These are phyloP conservation scores for Peromyscus nudipes DNA, from an alignment of 2,797 vertebrate genomes.

Conservation along the genomic window DNA sequence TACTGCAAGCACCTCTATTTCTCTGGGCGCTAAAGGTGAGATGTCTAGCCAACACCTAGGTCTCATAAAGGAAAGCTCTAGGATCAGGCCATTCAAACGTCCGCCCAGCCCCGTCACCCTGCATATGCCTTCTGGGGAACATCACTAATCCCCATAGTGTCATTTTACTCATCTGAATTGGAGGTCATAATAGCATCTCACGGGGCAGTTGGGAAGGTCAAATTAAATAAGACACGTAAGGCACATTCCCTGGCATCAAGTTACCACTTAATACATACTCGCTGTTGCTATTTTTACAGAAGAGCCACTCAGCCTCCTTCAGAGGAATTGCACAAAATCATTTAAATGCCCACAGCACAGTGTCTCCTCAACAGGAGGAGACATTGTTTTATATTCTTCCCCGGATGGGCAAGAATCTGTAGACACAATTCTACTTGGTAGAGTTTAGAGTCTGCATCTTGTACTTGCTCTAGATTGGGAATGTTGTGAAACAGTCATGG, in stretches of 20 bases:
- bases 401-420: background rate
- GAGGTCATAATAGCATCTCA: background rate
- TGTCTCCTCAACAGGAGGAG: background rate
- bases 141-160: too few species aligned
- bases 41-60: background rate
- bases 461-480: constrained; percentile 22
- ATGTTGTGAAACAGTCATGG: background rate
- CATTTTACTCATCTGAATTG: background rate
- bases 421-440: background rate
- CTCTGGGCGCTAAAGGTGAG: background rate
- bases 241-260: background rate
- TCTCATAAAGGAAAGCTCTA: background rate
- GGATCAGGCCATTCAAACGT: background rate
- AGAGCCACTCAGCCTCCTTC: background rate
- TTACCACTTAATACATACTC: background rate
- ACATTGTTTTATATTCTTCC: background rate
- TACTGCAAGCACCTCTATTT: background rate
- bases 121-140: background rate
- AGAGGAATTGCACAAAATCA: background rate
- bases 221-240: background rate
- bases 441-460: background rate
- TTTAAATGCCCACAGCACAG: background rate
- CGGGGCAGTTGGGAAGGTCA: background rate
- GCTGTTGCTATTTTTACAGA: background rate
- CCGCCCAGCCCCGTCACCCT: background rate